A percentile compares a stretch with the other conserved stretches of the same genome.
phyloP scores from a whole-genome alignment of 2,888 invertebrate species.

The Cantharis nigra region DNA sequence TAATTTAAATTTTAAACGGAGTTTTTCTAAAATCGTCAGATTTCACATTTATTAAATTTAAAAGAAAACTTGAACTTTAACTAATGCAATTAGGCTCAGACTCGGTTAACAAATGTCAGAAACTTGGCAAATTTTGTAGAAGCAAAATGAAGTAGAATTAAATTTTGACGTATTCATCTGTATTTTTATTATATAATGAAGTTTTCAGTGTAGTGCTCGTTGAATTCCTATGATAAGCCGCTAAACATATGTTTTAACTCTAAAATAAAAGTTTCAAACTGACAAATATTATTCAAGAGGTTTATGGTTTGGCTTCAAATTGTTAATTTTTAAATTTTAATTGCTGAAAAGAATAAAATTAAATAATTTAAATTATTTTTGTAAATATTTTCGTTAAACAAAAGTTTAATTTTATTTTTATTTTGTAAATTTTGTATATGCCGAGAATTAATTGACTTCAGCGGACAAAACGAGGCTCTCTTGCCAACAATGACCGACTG shows the following conservation, averaged over 20 bases:
- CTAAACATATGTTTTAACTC: neutral
- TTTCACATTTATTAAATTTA: neutral
- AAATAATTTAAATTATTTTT: no score
- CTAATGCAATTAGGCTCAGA: neutral
- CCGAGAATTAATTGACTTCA: no score
- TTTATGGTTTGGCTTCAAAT: no score
- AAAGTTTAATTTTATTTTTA: no score
- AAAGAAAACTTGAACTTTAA: neutral
- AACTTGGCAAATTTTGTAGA: neutral
- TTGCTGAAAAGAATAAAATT: no score
- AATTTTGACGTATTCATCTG: neutral
- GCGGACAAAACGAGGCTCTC: no score
- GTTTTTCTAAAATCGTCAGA: neutral
- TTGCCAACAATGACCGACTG: no score
- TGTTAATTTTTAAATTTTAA: no score
- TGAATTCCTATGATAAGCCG: neutral
- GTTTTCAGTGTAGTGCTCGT: neutral
- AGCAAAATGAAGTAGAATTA: neutral
- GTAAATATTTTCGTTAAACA: no score
- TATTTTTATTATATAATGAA: neutral
- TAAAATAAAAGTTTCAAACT: neutral
- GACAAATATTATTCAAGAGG: neutral
- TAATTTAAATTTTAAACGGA: neutral
- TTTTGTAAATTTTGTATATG: no score
- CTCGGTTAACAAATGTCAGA: neutral